Conservation (phyloP, 2,797 vertebrate species). For the Cichlasoma orientale region DNA sequence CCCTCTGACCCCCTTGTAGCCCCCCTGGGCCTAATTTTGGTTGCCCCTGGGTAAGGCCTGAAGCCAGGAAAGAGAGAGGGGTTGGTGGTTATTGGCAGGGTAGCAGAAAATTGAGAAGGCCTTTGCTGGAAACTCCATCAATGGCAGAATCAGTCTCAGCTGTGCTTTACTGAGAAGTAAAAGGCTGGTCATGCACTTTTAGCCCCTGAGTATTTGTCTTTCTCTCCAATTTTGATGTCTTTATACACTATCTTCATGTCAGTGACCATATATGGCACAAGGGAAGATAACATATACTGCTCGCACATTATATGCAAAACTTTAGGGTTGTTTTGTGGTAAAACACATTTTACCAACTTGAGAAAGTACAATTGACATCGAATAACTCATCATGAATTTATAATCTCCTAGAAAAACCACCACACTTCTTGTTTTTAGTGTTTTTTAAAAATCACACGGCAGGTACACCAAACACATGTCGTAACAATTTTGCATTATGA, state of each 20-base stretch:
- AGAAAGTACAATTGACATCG: neutral
- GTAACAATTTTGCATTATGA: neutral
- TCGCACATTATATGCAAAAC: neutral
- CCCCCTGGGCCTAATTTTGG: conserved; percentile 61
- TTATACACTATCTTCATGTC: conserved; percentile 39
- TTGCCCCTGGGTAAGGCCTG: conserved; percentile 64
- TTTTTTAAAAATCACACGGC: neutral
- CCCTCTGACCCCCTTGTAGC: conserved; percentile 69
- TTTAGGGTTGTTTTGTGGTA: neutral
- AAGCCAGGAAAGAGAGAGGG: conserved; percentile 69
- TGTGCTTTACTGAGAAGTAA: conserved; percentile 58
- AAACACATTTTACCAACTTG: neutral
- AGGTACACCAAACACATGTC: neutral
- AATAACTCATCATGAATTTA: neutral
- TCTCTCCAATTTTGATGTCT: conserved; percentile 59
- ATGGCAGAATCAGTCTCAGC: conserved; percentile 80
- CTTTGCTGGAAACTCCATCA: conserved; percentile 89
- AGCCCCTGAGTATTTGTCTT: conserved; percentile 47
- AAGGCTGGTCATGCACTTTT: conserved; percentile 56
- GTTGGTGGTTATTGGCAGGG: conserved; percentile 74
- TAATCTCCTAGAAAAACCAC: neutral
- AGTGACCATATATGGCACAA: conserved; percentile 43
- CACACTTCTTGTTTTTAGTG: neutral
- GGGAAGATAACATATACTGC: conserved; percentile 27
- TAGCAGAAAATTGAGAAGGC: conserved; percentile 78